Evolutionary conservation across 2,113 vertebrate species (phyloP), one percentile per base, ranked within the genome.

Genomic region (Machaerirhynchus nigripectus): DNA sequence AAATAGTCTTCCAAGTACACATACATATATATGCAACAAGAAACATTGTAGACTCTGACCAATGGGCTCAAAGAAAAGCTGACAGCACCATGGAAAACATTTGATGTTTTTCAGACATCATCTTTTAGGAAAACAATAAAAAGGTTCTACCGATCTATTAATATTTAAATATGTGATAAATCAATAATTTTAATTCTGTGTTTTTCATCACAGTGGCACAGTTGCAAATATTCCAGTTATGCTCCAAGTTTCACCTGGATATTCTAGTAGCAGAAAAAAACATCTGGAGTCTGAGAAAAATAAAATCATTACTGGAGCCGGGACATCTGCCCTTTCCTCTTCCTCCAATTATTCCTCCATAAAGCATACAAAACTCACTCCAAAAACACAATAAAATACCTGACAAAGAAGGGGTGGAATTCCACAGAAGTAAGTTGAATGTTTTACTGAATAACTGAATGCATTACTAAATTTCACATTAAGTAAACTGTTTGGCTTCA

Each of bases 331-430:
- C 47, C 40, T 80, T 87, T 92, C 75, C 87, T 84, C 65, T 89
- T 92, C 89, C 91, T 92, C 37, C 88, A 79, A 84, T 95, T 96
- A 96, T 46, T 84, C 40, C 53, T 39, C 40, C 10, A 15, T 37
- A 76, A 74, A 15, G 52, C 56, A 75, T 22, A 86, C 9, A 81
- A 92, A 90, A 61, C 6, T 81, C 47, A 56, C 28, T 59, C 42
- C 20, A 91, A 57, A 82, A 76, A 4, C 7, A 87, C 35, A 94
- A 39, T 33, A 1, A 76, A 92, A 95, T 60, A 95, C 49, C 67
- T 61, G 30, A 87, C 61, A 85, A 87, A 87, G 39, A 96, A 87
- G 2, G 11, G 18, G 40, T 20, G 26, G 44, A 57, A 91, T 82
- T 89, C 44, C 74, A 79, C 0, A 0, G 82, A 96, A 79, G 31